Conservation (phyloP, 2,888 invertebrate genomes). For the Eilema caniola region DNA sequence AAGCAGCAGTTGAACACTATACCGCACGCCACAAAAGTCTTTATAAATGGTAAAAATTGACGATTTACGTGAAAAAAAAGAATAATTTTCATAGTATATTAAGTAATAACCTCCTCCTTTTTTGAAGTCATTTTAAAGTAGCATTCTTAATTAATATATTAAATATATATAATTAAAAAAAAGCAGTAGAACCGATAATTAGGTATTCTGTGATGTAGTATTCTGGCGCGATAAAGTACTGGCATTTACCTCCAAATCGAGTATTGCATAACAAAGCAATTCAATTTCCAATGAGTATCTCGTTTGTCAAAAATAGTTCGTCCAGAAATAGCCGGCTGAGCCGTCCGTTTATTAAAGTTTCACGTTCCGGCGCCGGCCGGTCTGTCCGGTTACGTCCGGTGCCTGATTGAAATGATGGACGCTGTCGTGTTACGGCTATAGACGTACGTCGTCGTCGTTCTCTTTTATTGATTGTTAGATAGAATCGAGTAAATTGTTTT, state of each 20-base stretch:
- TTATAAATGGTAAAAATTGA: no score
- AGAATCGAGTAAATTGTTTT: not conserved
- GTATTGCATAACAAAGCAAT: conserved; percentile 23
- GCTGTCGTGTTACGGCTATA: conserved; percentile 7
- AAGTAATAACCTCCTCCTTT: no score
- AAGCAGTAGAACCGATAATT: not conserved
- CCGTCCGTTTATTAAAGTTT: conserved; percentile 46
- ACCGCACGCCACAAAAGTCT: no score
- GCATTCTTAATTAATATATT: not conserved
- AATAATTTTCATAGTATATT: no score
- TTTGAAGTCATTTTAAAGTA: no score
- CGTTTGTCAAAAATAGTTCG: conserved; percentile 40
- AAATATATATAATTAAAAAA: not conserved
- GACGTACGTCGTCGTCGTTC: not conserved
- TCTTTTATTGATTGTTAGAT: not conserved
- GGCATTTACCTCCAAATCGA: conserved; percentile 18
- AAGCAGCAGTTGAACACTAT: no score
- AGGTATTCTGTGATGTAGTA: not conserved
- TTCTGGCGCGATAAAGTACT: not conserved
- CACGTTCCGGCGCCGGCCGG: conserved; percentile 30
- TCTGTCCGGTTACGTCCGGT: conserved; percentile 50
- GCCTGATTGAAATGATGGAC: conserved; percentile 34
- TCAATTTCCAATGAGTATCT: conserved; percentile 28
- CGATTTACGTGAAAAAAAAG: no score
- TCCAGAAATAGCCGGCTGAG: conserved; percentile 38